A percentile compares a stretch with the other conserved stretches of the same genome.
Conservation (phyloP, 1,140 invertebrate genomes). For the Theocolax elegans region DNA sequence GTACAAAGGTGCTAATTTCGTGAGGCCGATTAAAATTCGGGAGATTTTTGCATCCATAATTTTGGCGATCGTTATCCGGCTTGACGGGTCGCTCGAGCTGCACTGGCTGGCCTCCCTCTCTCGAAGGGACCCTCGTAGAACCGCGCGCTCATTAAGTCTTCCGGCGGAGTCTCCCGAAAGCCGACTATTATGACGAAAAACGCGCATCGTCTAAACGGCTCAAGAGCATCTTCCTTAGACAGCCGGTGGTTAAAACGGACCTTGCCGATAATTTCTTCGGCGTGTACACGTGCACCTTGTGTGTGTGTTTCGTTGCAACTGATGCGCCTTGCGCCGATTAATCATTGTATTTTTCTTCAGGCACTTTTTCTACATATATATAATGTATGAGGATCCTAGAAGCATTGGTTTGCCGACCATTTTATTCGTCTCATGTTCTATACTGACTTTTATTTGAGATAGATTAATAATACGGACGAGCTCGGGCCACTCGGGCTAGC, state of each 20-base stretch:
- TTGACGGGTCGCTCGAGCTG: neutral
- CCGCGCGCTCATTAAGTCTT: conserved; percentile 58
- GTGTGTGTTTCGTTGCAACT: conserved; percentile 12
- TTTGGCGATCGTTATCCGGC: neutral
- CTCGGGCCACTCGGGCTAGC: neutral
- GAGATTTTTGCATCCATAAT: neutral
- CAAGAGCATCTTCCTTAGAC: conserved; percentile 54
- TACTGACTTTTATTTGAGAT: conserved; percentile 27
- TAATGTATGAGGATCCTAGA: no score
- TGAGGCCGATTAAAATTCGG: neutral
- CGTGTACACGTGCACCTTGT: conserved; percentile 12
- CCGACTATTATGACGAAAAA: conserved; percentile 56
- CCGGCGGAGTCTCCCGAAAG: conserved; percentile 51
- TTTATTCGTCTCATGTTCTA: no score
- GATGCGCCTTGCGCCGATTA: conserved; percentile 43
- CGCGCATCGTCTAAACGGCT: conserved; percentile 51
- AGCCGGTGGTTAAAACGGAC: conserved; percentile 58
- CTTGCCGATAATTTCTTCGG: conserved; percentile 49
- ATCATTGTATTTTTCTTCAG: conserved; percentile 46
- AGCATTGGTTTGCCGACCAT: no score
- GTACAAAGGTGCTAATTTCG: conserved; percentile 24
- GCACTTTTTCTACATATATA: conserved; percentile 16
- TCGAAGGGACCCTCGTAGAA: neutral
- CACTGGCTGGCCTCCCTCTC: neutral
- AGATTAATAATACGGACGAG: conserved; percentile 29